phyloP scores from a whole-genome alignment of 2,888 invertebrate genomes.

The Zygaena filipendulae region DNA sequence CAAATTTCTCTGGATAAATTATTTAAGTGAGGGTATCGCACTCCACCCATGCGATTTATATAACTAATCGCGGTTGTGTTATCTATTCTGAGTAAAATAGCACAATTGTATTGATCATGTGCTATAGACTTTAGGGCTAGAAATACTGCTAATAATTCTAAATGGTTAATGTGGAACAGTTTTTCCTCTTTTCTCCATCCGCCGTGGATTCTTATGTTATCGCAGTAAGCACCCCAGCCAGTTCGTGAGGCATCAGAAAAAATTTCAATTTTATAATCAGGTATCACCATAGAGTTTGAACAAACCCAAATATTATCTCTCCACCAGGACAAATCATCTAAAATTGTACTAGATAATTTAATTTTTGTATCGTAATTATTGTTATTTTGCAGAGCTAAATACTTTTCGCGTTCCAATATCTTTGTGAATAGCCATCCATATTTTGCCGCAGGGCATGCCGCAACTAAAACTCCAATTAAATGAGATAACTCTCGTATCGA shows the following conservation, averaged over 20 bases:
- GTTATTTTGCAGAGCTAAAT: constrained; percentile 2
- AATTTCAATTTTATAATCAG: too few species aligned
- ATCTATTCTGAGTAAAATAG: constrained; percentile 2
- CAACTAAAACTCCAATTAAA: constrained; percentile 6
- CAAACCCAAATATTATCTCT: too few species aligned
- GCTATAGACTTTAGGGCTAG: constrained; percentile 3
- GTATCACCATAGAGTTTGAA: too few species aligned
- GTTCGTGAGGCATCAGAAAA: constrained; percentile 11
- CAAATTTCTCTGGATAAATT: constrained; percentile 2
- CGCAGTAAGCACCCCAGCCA: constrained; percentile 13
- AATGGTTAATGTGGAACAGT: constrained; percentile 8
- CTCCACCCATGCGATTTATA: constrained; percentile 2
- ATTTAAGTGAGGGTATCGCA: constrained; percentile 4
- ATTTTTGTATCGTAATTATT: too few species aligned
- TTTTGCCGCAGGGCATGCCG: constrained; percentile 10
- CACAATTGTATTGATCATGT: neutral
- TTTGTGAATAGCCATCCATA: constrained; percentile 13
- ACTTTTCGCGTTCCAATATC: constrained; percentile 12
- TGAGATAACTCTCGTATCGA: constrained; percentile 8
- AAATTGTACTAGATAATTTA: too few species aligned
- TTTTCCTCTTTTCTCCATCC: constrained; percentile 5
- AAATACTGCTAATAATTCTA: constrained; percentile 3
- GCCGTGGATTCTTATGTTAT: constrained; percentile 6
- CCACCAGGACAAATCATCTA: too few species aligned
- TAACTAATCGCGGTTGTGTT: constrained; percentile 3